phyloP scores from a whole-genome alignment of 2,888 invertebrate genomes.

The Acrobasis repandana region DNA sequence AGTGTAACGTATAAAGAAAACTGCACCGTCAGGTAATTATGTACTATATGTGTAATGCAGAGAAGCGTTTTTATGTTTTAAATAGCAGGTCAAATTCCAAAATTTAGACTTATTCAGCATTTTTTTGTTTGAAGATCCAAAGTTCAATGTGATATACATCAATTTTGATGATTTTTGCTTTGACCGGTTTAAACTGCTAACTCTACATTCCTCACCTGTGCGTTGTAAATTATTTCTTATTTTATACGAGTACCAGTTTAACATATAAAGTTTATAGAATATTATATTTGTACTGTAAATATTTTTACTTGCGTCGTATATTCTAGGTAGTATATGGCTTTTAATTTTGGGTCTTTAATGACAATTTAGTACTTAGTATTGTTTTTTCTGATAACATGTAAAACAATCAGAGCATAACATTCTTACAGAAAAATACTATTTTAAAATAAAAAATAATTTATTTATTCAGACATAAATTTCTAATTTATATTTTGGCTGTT shows the following conservation, averaged over 20 bases:
- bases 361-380: no score
- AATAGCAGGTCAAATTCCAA: constrained; percentile 25
- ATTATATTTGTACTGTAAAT: neutral
- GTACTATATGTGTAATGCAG: no score
- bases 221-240: neutral
- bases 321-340: no score
- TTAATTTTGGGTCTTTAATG: no score
- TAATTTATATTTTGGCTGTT: neutral
- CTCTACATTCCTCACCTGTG: neutral
- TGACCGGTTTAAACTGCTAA: neutral
- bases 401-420: no score
- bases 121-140: constrained; percentile 4
- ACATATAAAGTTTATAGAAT: neutral
- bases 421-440: no score
- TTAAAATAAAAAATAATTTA: neutral
- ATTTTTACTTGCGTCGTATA: no score
- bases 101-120: constrained; percentile 2
- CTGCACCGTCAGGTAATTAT: no score
- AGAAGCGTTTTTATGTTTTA: constrained; percentile 10
- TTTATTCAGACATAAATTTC: neutral
- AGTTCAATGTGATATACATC: neutral
- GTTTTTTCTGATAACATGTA: no score
- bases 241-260: neutral
- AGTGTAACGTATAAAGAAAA: no score
- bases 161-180: neutral